These are phyloP conservation scores for Geococcyx californianus DNA, from an alignment of 2,113 vertebrate species.

Conservation along the genomic window DNA sequence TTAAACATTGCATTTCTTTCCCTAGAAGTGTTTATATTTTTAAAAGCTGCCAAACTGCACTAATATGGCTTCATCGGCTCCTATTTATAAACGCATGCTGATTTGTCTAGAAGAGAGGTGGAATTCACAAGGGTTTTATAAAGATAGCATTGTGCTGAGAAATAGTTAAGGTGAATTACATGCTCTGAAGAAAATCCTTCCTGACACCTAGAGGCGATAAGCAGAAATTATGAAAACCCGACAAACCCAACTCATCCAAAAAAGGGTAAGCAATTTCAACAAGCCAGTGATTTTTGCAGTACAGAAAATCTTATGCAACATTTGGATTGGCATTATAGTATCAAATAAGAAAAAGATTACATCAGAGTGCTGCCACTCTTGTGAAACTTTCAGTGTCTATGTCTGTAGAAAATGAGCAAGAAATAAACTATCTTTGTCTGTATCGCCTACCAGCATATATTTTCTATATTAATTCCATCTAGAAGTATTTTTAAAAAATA, in stretches of 20 bases:
- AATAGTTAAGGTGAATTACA: not conserved
- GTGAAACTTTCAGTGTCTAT: not conserved
- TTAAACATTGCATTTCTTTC: not conserved
- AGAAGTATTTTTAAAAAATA: fast-evolving
- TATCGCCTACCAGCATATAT: not conserved
- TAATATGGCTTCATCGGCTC: not conserved
- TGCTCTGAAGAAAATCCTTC: not conserved
- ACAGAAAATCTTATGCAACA: not conserved
- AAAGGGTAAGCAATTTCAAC: not conserved
- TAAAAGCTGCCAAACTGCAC: not conserved
- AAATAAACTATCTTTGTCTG: not conserved
- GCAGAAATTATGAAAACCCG: not conserved
- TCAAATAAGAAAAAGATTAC: not conserved
- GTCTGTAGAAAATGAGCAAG: not conserved
- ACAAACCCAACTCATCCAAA: not conserved
- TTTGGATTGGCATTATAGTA: not conserved
- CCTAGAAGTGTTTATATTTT: not conserved
- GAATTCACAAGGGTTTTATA: not conserved
- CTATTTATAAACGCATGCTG: not conserved
- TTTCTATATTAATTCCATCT: not conserved
- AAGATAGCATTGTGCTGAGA: not conserved
- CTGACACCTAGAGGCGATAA: constrained; percentile 39
- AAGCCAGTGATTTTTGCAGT: not conserved
- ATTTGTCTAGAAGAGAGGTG: not conserved
- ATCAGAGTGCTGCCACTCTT: not conserved